Evolutionary conservation across 1,140 invertebrate species (phyloP), one percentile per base, ranked within the genome.

Genomic region (Saccostrea glomerata): DNA sequence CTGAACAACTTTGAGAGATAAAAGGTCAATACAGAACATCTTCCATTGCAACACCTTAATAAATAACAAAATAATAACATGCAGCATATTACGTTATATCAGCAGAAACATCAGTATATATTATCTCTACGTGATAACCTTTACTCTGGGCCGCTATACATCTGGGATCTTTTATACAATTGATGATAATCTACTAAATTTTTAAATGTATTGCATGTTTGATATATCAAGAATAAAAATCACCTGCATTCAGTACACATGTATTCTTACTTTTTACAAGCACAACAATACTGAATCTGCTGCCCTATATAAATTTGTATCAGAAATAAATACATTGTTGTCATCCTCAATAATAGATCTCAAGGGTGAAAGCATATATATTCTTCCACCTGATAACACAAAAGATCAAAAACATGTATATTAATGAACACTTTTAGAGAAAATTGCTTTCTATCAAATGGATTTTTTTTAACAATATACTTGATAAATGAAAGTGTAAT

Each of bases 251-350:
- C 30, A 86, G 58, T 1, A 40, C 55, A 70, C 4, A 66, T 30
- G 70, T 77, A 82, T 13, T 73, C 23, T 36, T n/a, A 40, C 17
- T 87, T n/a, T 30, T 56, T 55, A 87, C 70, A 55, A 23, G 36
- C 20, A 60, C 23, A 58, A 86, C 58, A 86, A 66, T 73, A 63
- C 77, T 56, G 82, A 55, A 58, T 84, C 15, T 84, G 47, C 56
- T 84, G 84, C 47, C 55, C 36, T 55, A 55, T 36, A 60, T 55
- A 1, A 58, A 47, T 55, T 55, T 86, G 47, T 66, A 20, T 30
- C 25, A 20, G 36, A n/a, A 40, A 73, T 70, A 47, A 73, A 40
- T 77, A 47, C 40, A 17, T 13, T 30, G 23, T n/a, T 54, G 86
- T 77, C 6, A 13, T 63, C 84, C 23, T 23, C 60, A 77, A 30